phyloP scores from a whole-genome alignment of 2,888 invertebrate genomes.

The Chrysolina americana region DNA sequence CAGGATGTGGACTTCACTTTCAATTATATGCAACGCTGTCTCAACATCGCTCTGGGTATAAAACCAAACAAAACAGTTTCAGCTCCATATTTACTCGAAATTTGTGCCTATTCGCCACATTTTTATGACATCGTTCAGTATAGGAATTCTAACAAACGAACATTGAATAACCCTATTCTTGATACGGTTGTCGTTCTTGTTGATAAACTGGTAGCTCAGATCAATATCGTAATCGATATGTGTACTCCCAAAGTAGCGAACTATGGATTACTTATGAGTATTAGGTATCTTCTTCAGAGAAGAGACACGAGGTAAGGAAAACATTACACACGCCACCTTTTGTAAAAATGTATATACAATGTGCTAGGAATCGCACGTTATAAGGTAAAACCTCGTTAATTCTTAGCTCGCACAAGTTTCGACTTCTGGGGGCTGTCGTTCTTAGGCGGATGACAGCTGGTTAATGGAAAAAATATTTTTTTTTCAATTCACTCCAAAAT shows the following conservation, averaged over 20 bases:
- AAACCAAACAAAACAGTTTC: constrained; percentile 84
- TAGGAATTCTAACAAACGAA: constrained; percentile 32
- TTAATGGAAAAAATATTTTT: no score
- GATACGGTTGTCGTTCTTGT: constrained; percentile 54
- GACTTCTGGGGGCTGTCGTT: no score
- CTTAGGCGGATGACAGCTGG: no score
- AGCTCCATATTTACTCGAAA: constrained; percentile 79
- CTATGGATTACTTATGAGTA: constrained; percentile 55
- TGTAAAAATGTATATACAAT: no score
- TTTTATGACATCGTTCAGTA: constrained; percentile 54
- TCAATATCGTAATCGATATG: constrained; percentile 45
- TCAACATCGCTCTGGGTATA: constrained; percentile 75
- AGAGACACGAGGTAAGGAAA: constrained; percentile 51
- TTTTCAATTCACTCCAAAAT: no score
- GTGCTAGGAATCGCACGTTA: no score
- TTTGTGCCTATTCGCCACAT: constrained; percentile 62
- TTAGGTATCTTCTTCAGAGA: constrained; percentile 54
- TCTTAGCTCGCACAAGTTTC: no score
- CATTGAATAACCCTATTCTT: constrained; percentile 47
- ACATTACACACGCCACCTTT: background rate
- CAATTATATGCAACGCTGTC: constrained; percentile 56
- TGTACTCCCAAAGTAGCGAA: constrained; percentile 49
- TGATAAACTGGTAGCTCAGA: constrained; percentile 51
- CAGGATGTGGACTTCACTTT: constrained; percentile 57
- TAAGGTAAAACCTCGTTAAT: no score